Conservation (phyloP, 2,113 vertebrate species). For the Urocynchramus pylzowi region DNA sequence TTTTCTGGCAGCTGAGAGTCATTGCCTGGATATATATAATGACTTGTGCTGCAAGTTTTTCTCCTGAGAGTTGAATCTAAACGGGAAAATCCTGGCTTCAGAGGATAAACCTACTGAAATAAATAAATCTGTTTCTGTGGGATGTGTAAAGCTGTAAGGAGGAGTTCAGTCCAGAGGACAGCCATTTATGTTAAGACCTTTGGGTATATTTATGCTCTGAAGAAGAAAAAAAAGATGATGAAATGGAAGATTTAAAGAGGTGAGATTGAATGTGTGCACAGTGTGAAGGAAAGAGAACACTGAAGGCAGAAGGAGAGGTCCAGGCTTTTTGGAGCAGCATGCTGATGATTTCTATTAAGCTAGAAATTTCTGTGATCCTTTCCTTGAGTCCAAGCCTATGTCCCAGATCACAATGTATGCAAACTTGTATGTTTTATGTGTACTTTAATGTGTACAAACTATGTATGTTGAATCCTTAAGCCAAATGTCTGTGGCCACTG, state of each 20-base stretch:
- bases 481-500: background rate
- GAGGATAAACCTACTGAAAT: slow-evolving; percentile 3
- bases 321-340: background rate
- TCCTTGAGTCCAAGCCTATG: background rate
- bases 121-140: background rate
- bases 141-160: background rate
- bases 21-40: slow-evolving; percentile 52
- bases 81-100: slow-evolving; percentile 1
- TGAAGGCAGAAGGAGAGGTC: background rate
- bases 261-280: background rate
- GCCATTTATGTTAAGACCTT: background rate
- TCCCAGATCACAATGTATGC: background rate
- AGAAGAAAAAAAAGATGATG: background rate
- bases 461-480: background rate
- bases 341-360: background rate
- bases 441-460: no score
- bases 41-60: slow-evolving; percentile 27
- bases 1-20: slow-evolving; percentile 70
- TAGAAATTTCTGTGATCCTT: background rate
- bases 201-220: background rate
- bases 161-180: background rate
- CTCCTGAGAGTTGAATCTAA: slow-evolving; percentile 47
- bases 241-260: background rate
- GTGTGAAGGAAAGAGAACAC: background rate
- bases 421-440: no score